Percentiles rank a stretch among this genome's conserved stretches.
These are phyloP conservation scores for Dolichallabes microphthalmus DNA, from an alignment of 2,113 vertebrate species.

Conservation along the genomic window DNA sequence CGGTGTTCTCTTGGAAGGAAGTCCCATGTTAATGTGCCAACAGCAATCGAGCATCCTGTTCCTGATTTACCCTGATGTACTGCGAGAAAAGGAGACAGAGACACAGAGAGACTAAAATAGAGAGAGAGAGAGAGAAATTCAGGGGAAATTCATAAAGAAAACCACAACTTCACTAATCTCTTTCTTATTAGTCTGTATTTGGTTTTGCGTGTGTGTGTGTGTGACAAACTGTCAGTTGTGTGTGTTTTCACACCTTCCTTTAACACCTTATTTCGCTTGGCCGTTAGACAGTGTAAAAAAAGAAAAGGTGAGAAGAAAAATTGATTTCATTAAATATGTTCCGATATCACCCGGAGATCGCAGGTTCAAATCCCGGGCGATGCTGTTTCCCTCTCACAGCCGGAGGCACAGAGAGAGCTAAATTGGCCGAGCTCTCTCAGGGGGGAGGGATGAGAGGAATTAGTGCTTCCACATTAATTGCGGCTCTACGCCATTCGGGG, in stretches of 20 bases:
- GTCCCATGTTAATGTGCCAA: neutral
- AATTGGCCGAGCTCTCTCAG: no score
- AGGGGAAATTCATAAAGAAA: neutral
- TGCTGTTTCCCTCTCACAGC: no score
- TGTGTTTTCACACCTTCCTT: slow-evolving; percentile 11
- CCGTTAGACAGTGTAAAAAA: neutral
- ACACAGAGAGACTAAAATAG: neutral
- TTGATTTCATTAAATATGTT: neutral
- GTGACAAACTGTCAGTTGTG: no score
- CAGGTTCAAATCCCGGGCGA: no score
- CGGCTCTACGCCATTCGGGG: no score
- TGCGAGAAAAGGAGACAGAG: neutral
- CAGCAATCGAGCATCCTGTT: slow-evolving; percentile 2
- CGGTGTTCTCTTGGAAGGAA: neutral
- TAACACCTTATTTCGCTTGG: slow-evolving; percentile 27
- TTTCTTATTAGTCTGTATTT: slow-evolving; percentile 24
- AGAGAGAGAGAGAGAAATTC: neutral
- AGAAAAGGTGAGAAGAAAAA: neutral
- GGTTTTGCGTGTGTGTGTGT: neutral
- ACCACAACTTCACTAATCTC: neutral
- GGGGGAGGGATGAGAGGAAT: no score
- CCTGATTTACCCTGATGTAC: neutral
- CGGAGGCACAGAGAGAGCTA: no score
- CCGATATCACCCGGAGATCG: no score
- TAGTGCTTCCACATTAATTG: no score